Base-by-base conservation (phyloP, 2,797 vertebrate species). In the Selene dorsalis region DNA sequence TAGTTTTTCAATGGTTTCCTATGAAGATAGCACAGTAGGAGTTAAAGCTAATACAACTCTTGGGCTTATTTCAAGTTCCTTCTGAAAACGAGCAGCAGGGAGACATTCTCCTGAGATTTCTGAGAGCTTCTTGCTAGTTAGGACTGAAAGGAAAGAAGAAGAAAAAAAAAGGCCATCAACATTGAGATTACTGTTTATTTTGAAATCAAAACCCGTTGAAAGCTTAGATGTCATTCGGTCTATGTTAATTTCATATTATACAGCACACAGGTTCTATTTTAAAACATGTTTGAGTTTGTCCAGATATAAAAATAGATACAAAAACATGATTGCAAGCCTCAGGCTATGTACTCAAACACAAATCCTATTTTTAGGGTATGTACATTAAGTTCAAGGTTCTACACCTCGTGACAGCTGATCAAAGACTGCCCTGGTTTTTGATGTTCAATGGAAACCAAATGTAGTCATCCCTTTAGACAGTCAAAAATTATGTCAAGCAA, bases 31-130 rank as follows among this genome's bases (percentile, higher is more conserved):
- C 67, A 55, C 66, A 67, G 69, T 38, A 41, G 52, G 71, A 70
- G 58, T 77, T 58, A 45, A 55, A 73, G 22, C 28, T n/a, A 43
- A 77, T 75, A 60, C 62, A 53, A 73, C 50, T 48, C 17, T 17
- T 45, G 55, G 41, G 8, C 61, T 84, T 48, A 47, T 64, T 75
- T 81, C 61, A 69, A 43, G 28, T 69, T 69, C 69, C 6, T 5
- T 69, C 20, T 68, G 13, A 81, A 81, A 80, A 39, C 61, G 59
- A 77, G 67, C 69, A 77, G 55, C 64, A 69, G 45, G 39, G 28
- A 65, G 32, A 63, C 10, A 14, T 72, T 63, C 74, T 77, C 59
- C 14, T 22, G 48, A 53, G 71, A 66, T 80, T 84, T 69, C 22
- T 69, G 71, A 79, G 63, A 59, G 24, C 14, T 2, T 38, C 61